Evolutionary conservation across 1,140 invertebrate species (phyloP), one percentile per base, ranked within the genome.

Genomic region (Sesamia nonagrioides): DNA sequence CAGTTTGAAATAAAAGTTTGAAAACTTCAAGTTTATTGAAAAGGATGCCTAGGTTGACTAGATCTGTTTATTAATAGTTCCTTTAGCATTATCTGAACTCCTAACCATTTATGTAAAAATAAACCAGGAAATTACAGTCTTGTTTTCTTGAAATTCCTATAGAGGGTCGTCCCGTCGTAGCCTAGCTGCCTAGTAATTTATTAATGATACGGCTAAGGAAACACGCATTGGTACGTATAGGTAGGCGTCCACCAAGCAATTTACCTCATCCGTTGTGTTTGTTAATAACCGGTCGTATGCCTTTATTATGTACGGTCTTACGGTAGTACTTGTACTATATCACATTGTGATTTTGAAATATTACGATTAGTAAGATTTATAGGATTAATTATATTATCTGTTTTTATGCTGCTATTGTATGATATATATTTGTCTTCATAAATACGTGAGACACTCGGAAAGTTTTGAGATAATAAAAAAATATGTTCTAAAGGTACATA

Each of bases 171-270:
- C 66, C 13, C 42, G 21, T 21, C 42, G 11, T 48, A 69, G 42
- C 21, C 66, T 48, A 9, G 56, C 42, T 13, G 58, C n/a, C 68
- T 54, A 52, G 48, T 73, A 73, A 58, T 73, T 78, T 54, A 63
- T 78, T 80, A 48, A 69, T 80, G 78, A 80, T 76, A 69, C 66
- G 60, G 58, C 33, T 79, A 76, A 79, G 61, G 78, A 71, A 80
- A 76, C 63, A 68, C 18, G 50, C 61, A 37, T 52, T 75, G 42
- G 35, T 68, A 45, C 50, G 56, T 69, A 79, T 37, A 33, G 61
- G 78, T 79, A 68, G 71, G 78, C 60, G 78, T 74, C 21, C 71
- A 66, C 71, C 66, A 58, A 79, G 60, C 60, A 76, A 80, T 80
- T 80, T 61, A 69, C 50, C 8, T 76, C 73, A 69, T 80, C 78